A percentile compares a stretch with the other conserved stretches of the same genome.
These are phyloP conservation scores for Mythimna ferrago DNA, from an alignment of 2,888 invertebrate genomes.

Conservation along the genomic window DNA sequence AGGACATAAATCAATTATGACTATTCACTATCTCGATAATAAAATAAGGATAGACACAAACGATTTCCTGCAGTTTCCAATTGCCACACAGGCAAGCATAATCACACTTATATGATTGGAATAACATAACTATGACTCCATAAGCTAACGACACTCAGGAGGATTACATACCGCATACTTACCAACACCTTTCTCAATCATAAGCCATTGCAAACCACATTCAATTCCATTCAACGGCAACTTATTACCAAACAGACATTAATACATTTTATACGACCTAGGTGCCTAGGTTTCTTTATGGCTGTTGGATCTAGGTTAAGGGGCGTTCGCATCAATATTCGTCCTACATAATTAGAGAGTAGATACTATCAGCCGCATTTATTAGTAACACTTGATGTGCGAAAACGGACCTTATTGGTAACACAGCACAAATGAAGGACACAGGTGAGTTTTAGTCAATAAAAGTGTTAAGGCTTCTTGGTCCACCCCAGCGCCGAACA, in stretches of 20 bases:
- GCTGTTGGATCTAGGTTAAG: constrained; percentile 48
- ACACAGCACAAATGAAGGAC: too few species aligned
- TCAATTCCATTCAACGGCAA: constrained; percentile 11
- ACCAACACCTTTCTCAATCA: constrained; percentile 16
- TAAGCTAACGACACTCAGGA: constrained; percentile 10
- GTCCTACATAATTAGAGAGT: constrained; percentile 61
- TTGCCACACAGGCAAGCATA: background rate
- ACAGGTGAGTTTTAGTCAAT: too few species aligned
- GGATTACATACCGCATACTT: constrained; percentile 5
- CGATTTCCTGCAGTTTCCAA: background rate
- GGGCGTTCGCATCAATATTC: constrained; percentile 61
- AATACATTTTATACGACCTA: constrained; percentile 14
- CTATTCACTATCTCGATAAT: background rate
- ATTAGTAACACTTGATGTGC: background rate
- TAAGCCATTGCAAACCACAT: background rate
- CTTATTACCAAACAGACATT: constrained; percentile 10
- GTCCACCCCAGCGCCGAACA: too few species aligned
- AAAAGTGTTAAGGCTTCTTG: too few species aligned
- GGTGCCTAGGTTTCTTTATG: constrained; percentile 21
- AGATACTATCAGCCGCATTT: constrained; percentile 15
- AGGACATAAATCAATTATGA: too few species aligned
- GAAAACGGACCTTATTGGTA: constrained; percentile 10
- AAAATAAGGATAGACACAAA: background rate
- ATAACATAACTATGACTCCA: background rate
- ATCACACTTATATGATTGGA: background rate